These are phyloP conservation scores for Cotesia typhae DNA, from an alignment of 1,140 invertebrate genomes.

Conservation along the genomic window DNA sequence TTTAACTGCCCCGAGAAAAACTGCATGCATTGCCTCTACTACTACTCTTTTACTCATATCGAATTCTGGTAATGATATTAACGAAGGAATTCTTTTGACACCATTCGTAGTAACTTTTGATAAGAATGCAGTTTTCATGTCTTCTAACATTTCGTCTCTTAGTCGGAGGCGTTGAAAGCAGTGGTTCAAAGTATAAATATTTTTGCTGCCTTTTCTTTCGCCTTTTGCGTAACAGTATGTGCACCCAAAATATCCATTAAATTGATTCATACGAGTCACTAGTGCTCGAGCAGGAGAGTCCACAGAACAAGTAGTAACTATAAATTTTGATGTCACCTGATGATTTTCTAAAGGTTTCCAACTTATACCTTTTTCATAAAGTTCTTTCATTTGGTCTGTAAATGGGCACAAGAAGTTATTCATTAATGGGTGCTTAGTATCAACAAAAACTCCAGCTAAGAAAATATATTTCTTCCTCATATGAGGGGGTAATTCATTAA, in stretches of 20 bases:
- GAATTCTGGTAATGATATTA: slow-evolving; percentile 11
- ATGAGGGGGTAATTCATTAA: slow-evolving; percentile 39
- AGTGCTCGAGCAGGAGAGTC: slow-evolving; percentile 20
- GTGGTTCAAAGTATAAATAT: slow-evolving; percentile 10
- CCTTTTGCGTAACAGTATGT: slow-evolving; percentile 19
- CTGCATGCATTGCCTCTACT: slow-evolving; percentile 17
- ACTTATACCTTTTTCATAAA: slow-evolving; percentile 20
- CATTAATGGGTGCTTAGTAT: slow-evolving; percentile 24
- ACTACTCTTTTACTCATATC: slow-evolving; percentile 20
- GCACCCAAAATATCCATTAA: slow-evolving; percentile 29
- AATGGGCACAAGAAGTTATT: slow-evolving; percentile 29
- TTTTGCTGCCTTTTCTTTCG: neutral
- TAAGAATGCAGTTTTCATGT: slow-evolving; percentile 12
- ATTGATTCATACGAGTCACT: slow-evolving; percentile 24
- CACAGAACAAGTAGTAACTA: slow-evolving; percentile 5
- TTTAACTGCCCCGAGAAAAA: slow-evolving; percentile 18
- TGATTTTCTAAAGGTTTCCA: neutral
- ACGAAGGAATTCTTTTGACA: slow-evolving; percentile 12
- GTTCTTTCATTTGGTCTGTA: slow-evolving; percentile 7
- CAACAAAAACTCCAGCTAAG: slow-evolving; percentile 36
- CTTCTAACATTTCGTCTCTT: neutral
- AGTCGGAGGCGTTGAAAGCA: neutral
- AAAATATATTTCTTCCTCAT: slow-evolving; percentile 29
- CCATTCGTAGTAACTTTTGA: neutral
- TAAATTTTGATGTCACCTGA: slow-evolving; percentile 19